Evolutionary conservation across 2,888 invertebrate species (phyloP).

Genomic region (Zele albiditarsus): DNA sequence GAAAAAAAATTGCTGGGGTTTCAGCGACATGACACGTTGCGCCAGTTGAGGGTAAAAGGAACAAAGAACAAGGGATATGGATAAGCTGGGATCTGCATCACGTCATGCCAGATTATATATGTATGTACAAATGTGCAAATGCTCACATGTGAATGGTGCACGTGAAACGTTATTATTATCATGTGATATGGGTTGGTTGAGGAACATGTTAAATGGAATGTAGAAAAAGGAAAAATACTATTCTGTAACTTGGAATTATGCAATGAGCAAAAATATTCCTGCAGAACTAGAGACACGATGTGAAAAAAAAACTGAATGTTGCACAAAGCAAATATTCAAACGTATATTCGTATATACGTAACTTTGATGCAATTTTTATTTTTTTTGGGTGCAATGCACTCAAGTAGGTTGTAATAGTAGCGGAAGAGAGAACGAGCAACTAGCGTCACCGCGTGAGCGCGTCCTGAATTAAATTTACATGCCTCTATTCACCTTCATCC

Average conservation of each 20-base stretch:
- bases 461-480: slow-evolving; percentile 37
- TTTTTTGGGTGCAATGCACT: not conserved
- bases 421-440: not conserved
- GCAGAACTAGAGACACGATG: not conserved
- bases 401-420: not conserved
- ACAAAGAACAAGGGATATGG: slow-evolving; percentile 14
- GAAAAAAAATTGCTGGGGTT: not conserved
- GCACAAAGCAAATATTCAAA: not conserved
- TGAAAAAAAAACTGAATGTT: not conserved
- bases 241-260: not conserved
- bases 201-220: not conserved
- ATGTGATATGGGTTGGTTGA: not conserved
- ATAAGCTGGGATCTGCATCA: slow-evolving; percentile 22
- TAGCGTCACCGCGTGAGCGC: slow-evolving; percentile 2
- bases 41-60: not conserved
- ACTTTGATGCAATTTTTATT: not conserved
- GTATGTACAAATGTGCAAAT: slow-evolving; percentile 21
- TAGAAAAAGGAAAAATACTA: not conserved
- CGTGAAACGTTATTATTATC: slow-evolving; percentile 7
- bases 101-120: slow-evolving; percentile 14
- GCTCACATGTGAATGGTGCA: not conserved
- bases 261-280: slow-evolving; percentile 25
- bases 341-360: not conserved
- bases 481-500: slow-evolving; percentile 25
- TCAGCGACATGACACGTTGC: slow-evolving; percentile 20